Conservation (phyloP, 2,797 vertebrate genomes). For the Acrossocheilus fasciatus region DNA sequence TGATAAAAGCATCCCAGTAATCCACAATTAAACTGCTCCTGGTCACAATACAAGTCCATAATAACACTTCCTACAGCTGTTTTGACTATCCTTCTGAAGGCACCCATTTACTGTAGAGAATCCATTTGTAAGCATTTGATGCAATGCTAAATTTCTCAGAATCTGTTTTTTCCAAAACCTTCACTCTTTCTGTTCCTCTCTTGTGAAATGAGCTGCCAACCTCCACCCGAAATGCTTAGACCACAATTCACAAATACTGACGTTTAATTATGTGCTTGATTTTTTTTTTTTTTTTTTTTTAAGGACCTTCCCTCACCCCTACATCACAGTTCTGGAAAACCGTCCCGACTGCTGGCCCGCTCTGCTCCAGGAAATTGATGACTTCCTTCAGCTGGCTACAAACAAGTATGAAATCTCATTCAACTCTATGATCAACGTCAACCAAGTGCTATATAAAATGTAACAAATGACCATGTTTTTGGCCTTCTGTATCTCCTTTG, state of each 20-base stretch:
- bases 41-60: not conserved
- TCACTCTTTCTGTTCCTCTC: not conserved
- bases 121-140: not conserved
- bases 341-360: slow-evolving; percentile 89
- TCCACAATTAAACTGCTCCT: not conserved
- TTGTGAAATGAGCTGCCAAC: not conserved
- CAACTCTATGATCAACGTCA: not conserved
- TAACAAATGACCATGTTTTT: not conserved
- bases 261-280: slow-evolving; percentile 23
- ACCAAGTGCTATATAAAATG: not conserved
- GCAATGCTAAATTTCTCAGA: not conserved
- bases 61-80: not conserved
- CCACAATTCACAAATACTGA: slow-evolving; percentile 3
- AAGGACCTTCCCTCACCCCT: slow-evolving; percentile 90
- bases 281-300: slow-evolving; percentile 53
- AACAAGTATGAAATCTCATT: slow-evolving; percentile 81
- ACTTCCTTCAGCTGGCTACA: slow-evolving; percentile 81
- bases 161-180: not conserved
- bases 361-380: slow-evolving; percentile 85
- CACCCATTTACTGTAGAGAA: not conserved
- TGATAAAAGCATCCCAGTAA: not conserved
- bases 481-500: not conserved
- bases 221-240: not conserved
- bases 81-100: not conserved
- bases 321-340: slow-evolving; percentile 91